Base-by-base conservation (phyloP, 2,797 vertebrate genomes). In the Anniella stebbinsi region DNA sequence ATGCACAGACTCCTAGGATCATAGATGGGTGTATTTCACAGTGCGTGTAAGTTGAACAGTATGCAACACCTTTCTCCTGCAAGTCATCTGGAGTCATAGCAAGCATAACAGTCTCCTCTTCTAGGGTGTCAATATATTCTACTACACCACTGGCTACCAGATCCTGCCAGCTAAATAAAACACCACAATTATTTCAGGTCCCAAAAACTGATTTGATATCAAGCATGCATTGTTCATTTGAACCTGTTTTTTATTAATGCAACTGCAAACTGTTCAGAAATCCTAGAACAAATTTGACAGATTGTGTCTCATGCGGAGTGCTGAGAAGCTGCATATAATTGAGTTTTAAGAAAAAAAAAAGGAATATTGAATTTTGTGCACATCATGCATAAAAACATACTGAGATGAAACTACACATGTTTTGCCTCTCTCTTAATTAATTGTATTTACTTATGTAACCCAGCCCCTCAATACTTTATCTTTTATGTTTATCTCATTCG, bases 71-170 rank as follows among this genome's bases (percentile, higher is more conserved):
- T 89, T 99, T 99, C 96, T 99, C 99, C 95, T 99, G 99, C 88
- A 99, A 98, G 94, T 99, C 99, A 94, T 99, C 99, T 0, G 99
- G 99, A 86, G 99, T 99, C 99, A 99, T 99, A 30, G 99, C 99
- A 66, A 99, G 97, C 99, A 99, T 99, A 94, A 99, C 99, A 0
- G 99, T 99, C 96, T 99, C 99, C 94, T 99, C 99, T 96, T 99
- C 99, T 87, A 99, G 96, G 0, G 99, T 99, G 94, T 99, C 99
- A 6, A 99, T 99, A 92, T 99, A 99, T 95, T 99, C 99, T 21
- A 99, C 99, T 67, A 99, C 99, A 1, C 99, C 99, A 1, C 99
- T 99, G 33, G 99, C 99, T 90, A 99, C 99, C 0, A 99, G 96
- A 94, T 99, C 99, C 98, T 99, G 99, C 99, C 99, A 99, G 95